phyloP scores from a whole-genome alignment of 35 echinoderm and acorn worm species.

The Apostichopus japonicus region DNA sequence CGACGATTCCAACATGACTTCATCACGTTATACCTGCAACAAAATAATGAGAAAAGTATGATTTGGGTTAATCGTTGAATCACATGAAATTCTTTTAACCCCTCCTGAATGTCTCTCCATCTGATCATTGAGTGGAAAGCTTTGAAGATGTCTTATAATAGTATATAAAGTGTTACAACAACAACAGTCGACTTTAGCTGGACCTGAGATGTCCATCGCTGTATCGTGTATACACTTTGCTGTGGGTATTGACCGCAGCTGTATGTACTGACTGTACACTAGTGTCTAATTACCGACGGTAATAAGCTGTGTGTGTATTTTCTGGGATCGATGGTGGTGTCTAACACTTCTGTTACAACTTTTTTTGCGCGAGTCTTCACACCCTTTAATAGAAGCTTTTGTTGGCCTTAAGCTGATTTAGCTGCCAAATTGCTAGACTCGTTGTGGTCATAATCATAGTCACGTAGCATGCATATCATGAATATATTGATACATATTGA shows the following conservation, averaged over 20 bases:
- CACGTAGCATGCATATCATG: too few relatives aligned
- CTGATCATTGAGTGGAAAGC: background rate
- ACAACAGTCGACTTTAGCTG: background rate
- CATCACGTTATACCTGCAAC: background rate
- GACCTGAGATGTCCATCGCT: too few relatives aligned
- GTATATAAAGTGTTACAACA: background rate
- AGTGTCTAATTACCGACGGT: too few relatives aligned
- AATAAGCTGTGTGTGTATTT: too few relatives aligned
- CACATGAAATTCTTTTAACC: background rate
- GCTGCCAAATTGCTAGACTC: too few relatives aligned
- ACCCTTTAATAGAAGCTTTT: background rate
- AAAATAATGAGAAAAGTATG: background rate
- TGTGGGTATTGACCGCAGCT: too few relatives aligned
- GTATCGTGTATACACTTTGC: too few relatives aligned
- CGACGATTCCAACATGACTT: background rate
- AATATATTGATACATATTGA: too few relatives aligned
- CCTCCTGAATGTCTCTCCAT: background rate
- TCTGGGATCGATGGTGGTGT: too few relatives aligned
- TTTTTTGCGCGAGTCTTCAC: background rate
- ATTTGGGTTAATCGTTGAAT: background rate
- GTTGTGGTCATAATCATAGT: too few relatives aligned
- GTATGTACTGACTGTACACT: too few relatives aligned
- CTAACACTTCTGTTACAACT: background rate
- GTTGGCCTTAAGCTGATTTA: too few relatives aligned
- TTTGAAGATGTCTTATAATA: background rate